Evolutionary conservation across 2,797 vertebrate genomes (phyloP), one percentile per base, ranked within the genome.

Genomic region (Esox lucius): DNA sequence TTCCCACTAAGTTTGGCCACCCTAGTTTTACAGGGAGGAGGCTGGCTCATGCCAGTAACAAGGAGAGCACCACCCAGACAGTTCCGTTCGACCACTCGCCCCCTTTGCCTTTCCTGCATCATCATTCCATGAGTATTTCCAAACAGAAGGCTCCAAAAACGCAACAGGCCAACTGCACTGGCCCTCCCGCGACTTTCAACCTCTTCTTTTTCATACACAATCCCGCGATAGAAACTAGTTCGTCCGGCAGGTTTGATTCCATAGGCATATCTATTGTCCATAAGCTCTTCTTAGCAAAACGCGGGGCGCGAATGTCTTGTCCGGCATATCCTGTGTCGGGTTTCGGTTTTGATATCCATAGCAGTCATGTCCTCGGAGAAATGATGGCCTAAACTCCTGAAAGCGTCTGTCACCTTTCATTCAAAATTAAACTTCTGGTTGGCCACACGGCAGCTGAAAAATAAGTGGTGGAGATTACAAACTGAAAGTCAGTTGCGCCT

Each of bases 61-160:
- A 87, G 90, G 87, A 86, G 87, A 80, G 89, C 90, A 85, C 89
- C 93, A 87, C 91, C 92, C 87, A 87, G 86, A 90, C 93, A 87
- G 93, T 92, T 94, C 90, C 91, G 90, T 91, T 90, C 91, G 89
- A 91, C 93, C 91, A 90, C 93, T 79, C 88, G 89, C 91, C 83
- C 89, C 79, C 88, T 83, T 88, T 90, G 90, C 91, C 91, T 88
- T 89, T 91, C 89, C 89, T 80, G 94, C 94, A 95, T 91, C 97
- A 97, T 97, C 94, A 85, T 96, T 93, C 93, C 94, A 95, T 88
- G 84, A 93, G 92, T 89, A 89, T 89, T 83, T 81, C 90, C 85
- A 81, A 84, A 84, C 80, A 81, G 83, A 84, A 89, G 88, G 83
- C 82, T 82, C 70, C 56, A 35, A 66, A 39, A 51, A 46, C 64